phyloP scores from a whole-genome alignment of 2,113 vertebrate genomes.

The Thomomys bottae region DNA sequence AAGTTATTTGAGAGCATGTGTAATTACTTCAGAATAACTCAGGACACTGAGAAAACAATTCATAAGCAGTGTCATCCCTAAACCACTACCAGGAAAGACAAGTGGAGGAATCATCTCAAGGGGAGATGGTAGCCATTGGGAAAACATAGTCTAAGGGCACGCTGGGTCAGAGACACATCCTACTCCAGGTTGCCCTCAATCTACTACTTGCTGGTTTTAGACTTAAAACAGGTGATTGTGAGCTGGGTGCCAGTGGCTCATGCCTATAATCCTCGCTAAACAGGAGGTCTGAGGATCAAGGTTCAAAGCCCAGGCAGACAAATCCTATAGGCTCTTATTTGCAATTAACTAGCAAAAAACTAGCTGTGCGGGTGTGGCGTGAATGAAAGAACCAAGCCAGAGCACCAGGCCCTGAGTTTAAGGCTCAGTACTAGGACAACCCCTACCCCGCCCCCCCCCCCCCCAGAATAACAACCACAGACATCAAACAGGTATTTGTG shows the following conservation, averaged over 20 bases:
- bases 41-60: not conserved
- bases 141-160: not conserved
- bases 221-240: not conserved
- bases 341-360: no score
- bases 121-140: not conserved
- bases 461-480: no score
- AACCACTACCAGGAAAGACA: not conserved
- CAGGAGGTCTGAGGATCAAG: no score
- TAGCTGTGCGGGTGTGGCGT: no score
- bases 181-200: not conserved
- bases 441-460: no score
- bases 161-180: not conserved
- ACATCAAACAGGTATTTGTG: not conserved
- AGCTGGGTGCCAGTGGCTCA: no score
- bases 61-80: not conserved
- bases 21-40: not conserved
- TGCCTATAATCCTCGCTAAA: no score
- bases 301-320: no score
- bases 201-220: not conserved
- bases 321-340: no score
- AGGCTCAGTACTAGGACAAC: no score
- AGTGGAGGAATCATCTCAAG: not conserved
- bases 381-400: no score
- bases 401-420: no score
- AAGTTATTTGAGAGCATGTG: slow-evolving; percentile 6